A percentile compares a stretch with the other conserved stretches of the same genome.
Conservation (phyloP, 53 echinoderm and acorn worm species). For the Zoroaster sp. region DNA sequence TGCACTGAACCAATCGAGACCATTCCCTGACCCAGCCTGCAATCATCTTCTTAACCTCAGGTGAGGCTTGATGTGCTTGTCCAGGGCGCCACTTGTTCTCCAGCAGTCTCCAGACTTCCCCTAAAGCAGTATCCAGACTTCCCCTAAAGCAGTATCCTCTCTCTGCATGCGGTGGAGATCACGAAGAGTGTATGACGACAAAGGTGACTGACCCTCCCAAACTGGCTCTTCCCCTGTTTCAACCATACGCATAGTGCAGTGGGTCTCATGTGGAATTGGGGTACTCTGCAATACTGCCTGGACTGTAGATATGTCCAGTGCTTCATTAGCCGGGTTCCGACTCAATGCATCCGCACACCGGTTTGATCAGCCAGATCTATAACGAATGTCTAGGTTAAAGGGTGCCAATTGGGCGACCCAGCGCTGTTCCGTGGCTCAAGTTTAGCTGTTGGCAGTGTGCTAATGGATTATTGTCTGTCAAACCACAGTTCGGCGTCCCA, state of each 20-base stretch:
- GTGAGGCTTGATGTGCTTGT: background rate
- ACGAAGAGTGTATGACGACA: background rate
- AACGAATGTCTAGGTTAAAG: slow-evolving; percentile 39
- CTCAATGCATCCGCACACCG: slow-evolving; percentile 57
- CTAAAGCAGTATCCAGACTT: no score
- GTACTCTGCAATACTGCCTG: background rate
- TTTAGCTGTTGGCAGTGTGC: slow-evolving; percentile 44
- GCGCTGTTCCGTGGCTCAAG: slow-evolving; percentile 29
- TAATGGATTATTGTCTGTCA: slow-evolving; percentile 37
- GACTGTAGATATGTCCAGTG: background rate
- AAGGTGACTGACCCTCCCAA: background rate
- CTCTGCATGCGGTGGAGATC: background rate
- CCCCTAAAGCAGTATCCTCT: background rate
- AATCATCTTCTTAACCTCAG: background rate
- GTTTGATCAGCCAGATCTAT: slow-evolving; percentile 29
- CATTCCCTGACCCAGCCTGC: background rate
- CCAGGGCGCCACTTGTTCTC: background rate
- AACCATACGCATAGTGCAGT: background rate
- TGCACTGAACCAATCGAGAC: background rate
- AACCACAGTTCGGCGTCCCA: background rate
- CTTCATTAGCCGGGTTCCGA: slow-evolving; percentile 26
- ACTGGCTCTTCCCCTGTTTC: background rate
- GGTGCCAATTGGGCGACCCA: slow-evolving; percentile 46
- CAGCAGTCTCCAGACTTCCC: background rate
- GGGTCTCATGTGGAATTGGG: background rate